Percentiles rank a stretch among this genome's conserved stretches.
Conservation (phyloP, 2,888 invertebrate genomes). For the Piscicola geometra region DNA sequence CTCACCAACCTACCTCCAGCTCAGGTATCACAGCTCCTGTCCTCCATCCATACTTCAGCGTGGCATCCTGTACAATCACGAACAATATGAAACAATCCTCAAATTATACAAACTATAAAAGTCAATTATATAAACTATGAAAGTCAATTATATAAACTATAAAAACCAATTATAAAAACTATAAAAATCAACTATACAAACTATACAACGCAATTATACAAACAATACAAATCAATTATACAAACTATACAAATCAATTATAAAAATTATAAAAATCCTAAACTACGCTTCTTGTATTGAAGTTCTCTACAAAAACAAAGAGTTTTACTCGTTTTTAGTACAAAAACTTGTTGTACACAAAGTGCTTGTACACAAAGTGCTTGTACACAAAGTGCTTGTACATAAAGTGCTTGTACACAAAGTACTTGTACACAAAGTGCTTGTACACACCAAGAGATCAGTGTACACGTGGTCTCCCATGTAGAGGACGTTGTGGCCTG, state of each 20-base stretch:
- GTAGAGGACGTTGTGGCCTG: constrained; percentile 83
- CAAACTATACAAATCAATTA: too few species aligned
- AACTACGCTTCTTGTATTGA: too few species aligned
- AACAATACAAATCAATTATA: too few species aligned
- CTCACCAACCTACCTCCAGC: constrained; percentile 66
- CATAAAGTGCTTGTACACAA: too few species aligned
- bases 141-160: background rate
- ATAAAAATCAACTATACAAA: background rate
- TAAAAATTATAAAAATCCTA: background rate
- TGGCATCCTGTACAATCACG: constrained; percentile 67
- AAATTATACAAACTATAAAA: background rate
- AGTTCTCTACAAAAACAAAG: too few species aligned
- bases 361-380: too few species aligned
- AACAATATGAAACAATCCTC: background rate
- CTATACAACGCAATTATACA: too few species aligned
- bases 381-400: too few species aligned
- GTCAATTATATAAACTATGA: background rate
- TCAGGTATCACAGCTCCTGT: constrained; percentile 96
- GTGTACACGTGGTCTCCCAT: constrained; percentile 97
- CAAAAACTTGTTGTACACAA: too few species aligned
- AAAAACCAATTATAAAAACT: background rate
- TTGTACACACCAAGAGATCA: constrained; percentile 77
- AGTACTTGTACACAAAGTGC: too few species aligned
- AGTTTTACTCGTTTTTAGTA: too few species aligned
- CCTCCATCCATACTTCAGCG: constrained; percentile 90